Conservation (phyloP, 1,140 invertebrate species). For the Scaptomyza graminum region DNA sequence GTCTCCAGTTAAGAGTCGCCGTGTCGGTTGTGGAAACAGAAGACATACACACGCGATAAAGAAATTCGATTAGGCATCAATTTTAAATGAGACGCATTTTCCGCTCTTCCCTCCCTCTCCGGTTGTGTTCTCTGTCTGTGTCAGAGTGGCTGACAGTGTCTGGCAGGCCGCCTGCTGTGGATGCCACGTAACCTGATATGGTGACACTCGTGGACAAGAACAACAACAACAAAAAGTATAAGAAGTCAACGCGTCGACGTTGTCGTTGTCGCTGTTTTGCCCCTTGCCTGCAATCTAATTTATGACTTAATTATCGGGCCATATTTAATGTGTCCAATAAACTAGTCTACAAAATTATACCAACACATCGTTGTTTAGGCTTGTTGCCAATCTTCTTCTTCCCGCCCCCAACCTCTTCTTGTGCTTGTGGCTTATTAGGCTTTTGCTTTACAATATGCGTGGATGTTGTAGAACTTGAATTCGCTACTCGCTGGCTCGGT, state of each 20-base stretch:
- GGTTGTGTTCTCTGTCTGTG: conserved; percentile 2
- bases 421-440: conserved; percentile 45
- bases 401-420: background rate
- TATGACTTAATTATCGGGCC: conserved; percentile 84
- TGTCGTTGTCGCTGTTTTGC: conserved; percentile 22
- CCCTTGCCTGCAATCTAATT: conserved; percentile 81
- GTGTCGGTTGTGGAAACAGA: conserved; percentile 37
- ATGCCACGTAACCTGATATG: conserved; percentile 79
- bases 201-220: conserved; percentile 70
- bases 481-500: conserved; percentile 48
- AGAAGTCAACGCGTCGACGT: conserved; percentile 54
- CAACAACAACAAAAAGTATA: no score
- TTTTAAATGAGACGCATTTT: conserved; percentile 80
- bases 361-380: conserved; percentile 81
- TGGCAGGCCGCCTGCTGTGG: conserved; percentile 68
- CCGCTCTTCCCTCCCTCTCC: conserved; percentile 12
- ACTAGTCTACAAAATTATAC: conserved; percentile 83
- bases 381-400: conserved; percentile 10
- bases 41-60: conserved; percentile 82
- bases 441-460: conserved; percentile 64
- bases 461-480: conserved; percentile 67
- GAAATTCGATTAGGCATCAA: conserved; percentile 83
- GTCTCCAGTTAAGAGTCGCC: conserved; percentile 16
- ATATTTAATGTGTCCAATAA: conserved; percentile 84
- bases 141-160: conserved; percentile 6